phyloP scores from a whole-genome alignment of 1,140 invertebrate species.

The Penaeus japonicus region DNA sequence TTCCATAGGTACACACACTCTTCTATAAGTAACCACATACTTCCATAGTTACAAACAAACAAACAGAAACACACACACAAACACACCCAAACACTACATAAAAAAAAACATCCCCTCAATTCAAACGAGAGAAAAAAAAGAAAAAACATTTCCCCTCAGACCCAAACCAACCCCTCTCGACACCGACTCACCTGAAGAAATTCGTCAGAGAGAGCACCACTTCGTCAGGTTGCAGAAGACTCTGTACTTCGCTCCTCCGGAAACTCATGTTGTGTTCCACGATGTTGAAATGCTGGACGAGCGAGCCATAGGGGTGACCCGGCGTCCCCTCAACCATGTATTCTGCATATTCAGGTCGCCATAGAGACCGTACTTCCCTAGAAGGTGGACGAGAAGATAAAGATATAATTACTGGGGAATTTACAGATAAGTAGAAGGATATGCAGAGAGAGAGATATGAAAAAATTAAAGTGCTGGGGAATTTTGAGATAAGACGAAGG shows the following conservation, averaged over 20 bases:
- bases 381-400: slow-evolving; percentile 7
- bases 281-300: slow-evolving; percentile 95
- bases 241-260: slow-evolving; percentile 84
- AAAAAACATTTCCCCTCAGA: background rate
- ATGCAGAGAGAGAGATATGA: too few species aligned
- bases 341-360: slow-evolving; percentile 97
- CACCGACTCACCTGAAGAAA: slow-evolving; percentile 82
- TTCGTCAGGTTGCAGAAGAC: slow-evolving; percentile 81
- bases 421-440: too few species aligned
- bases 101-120: too few species aligned
- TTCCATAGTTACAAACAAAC: background rate
- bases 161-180: background rate
- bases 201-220: slow-evolving; percentile 87
- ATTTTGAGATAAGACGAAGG: background rate
- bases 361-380: slow-evolving; percentile 83
- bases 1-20: background rate
- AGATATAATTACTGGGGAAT: too few species aligned
- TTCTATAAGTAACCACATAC: background rate
- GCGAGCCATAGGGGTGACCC: slow-evolving; percentile 91
- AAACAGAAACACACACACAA: too few species aligned
- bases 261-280: slow-evolving; percentile 97
- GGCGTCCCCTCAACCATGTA: slow-evolving; percentile 99
- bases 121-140: too few species aligned
- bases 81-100: background rate
- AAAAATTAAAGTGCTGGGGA: too few species aligned